Percentiles rank a stretch among this genome's conserved stretches.
phyloP scores from a whole-genome alignment of 2,888 invertebrate genomes.

The Habrosyne pyritoides region DNA sequence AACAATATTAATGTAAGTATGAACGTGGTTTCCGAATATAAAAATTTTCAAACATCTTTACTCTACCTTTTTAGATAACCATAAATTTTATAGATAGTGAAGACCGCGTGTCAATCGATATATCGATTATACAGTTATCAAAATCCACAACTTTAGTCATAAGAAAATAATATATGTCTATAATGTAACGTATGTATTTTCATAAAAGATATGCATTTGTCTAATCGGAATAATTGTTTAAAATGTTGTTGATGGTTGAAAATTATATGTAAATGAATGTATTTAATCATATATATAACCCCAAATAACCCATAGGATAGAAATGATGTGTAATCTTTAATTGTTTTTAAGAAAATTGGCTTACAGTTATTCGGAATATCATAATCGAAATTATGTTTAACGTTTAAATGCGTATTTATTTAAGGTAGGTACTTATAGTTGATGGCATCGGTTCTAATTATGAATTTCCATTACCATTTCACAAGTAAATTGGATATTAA shows the following conservation, averaged over 20 bases:
- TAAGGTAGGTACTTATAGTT: background rate
- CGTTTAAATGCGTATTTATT: background rate
- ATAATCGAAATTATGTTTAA: slow-evolving; percentile 4
- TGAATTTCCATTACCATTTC: background rate
- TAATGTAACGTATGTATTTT: slow-evolving; percentile 22
- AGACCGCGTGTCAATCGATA: slow-evolving; percentile 14
- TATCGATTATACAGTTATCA: slow-evolving; percentile 19
- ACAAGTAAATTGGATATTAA: no score
- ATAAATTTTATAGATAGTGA: slow-evolving; percentile 11
- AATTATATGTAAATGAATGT: slow-evolving; percentile 63
- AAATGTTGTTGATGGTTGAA: slow-evolving; percentile 74
- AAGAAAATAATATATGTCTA: slow-evolving; percentile 12
- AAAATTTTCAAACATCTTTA: background rate
- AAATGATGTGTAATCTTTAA: slow-evolving; percentile 32
- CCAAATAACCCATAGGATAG: slow-evolving; percentile 60
- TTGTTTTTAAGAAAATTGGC: slow-evolving; percentile 56
- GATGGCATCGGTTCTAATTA: background rate
- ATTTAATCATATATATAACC: slow-evolving; percentile 69
- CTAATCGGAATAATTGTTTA: slow-evolving; percentile 46
- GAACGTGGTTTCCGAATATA: background rate
- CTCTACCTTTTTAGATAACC: background rate
- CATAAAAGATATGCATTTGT: slow-evolving; percentile 14
- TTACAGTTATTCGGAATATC: slow-evolving; percentile 51
- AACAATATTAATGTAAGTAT: background rate
- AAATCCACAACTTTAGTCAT: background rate